Base-by-base conservation (phyloP, 2,113 vertebrate species). In the Acanthochromis polyacanthus region DNA sequence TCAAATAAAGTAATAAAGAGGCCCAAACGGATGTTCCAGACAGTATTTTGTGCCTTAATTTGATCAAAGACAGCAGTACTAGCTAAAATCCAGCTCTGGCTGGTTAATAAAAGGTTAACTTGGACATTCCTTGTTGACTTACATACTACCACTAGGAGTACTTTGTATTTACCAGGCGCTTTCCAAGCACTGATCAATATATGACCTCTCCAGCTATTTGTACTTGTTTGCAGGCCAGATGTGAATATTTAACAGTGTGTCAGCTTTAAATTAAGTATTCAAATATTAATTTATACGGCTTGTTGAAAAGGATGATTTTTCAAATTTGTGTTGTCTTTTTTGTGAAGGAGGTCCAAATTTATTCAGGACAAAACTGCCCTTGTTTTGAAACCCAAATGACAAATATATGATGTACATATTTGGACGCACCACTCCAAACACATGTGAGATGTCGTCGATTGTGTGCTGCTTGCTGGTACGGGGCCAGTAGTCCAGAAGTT, bases 401-500 rank as follows among this genome's bases (percentile, higher is more conserved):
- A 64, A 36, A 57, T 4, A 22, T 30, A 15, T 19, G 28, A n/a
- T 50, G 16, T 22, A 53, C 5, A 63, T 3, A 38, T 32, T 25
- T 10, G 1, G 0, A 92, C 96, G 0, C 93, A 99, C 98, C 96
- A 99, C 95, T 51, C 98, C 97, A 0, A 99, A 96, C 25, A 98
- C 75, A 80, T 99, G 97, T 0, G 97, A 98, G 93, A 99, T 95
- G 61, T 87, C 90, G 20, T 98, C 96, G 71, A 96, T 94, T 6
- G 93, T 96, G 36, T 97, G 97, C 90, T 96, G 97, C 89, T 97
- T 97, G 93, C 93, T 94, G 63, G 88, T 94, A 0, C 94, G 87
- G 0, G 96, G 97, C 98, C 98, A 99, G 82, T 94, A 99, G 88
- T 97, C 96, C 6, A 98, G 84, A 99, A 98, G 40, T 92, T 95